These are phyloP conservation scores for Phoronis australis DNA, from an alignment of 2,888 invertebrate species.

Conservation along the genomic window DNA sequence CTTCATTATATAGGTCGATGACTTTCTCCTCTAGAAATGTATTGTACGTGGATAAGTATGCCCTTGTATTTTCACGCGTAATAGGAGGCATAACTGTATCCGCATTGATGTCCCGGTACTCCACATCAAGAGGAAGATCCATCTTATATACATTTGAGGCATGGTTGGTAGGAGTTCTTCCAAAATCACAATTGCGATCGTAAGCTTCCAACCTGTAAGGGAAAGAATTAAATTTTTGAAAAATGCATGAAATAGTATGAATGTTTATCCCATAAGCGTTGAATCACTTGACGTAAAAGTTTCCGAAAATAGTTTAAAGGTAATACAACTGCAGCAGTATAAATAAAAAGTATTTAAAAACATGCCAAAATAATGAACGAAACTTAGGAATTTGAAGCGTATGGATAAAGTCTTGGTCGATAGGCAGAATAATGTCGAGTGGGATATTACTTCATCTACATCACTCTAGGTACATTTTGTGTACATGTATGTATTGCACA, in stretches of 20 bases:
- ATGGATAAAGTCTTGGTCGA: no score
- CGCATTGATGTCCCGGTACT: constrained; percentile 10
- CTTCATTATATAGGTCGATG: constrained; percentile 8
- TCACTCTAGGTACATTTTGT: no score
- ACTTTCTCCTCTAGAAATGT: constrained; percentile 7
- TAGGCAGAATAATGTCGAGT: no score
- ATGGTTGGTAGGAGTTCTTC: constrained; percentile 1
- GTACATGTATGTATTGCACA: no score
- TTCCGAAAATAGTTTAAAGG: no score
- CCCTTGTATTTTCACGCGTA: not conserved
- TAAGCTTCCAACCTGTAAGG: constrained; percentile 20
- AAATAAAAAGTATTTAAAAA: no score
- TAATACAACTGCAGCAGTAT: no score
- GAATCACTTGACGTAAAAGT: no score
- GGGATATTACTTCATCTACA: no score
- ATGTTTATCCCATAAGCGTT: not conserved
- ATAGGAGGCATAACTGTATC: constrained; percentile 5
- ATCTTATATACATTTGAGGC: no score
- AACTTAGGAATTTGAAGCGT: no score
- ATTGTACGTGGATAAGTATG: constrained; percentile 4
- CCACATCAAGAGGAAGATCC: no score
- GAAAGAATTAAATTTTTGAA: constrained; percentile 13
- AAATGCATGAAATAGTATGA: not conserved
- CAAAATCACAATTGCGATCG: constrained; percentile 17
- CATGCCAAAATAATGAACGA: constrained; percentile 19